A percentile compares a stretch with the other conserved stretches of the same genome.
phyloP scores from a whole-genome alignment of 2,888 invertebrate genomes.

The Harpagoxenus sublaevis region DNA sequence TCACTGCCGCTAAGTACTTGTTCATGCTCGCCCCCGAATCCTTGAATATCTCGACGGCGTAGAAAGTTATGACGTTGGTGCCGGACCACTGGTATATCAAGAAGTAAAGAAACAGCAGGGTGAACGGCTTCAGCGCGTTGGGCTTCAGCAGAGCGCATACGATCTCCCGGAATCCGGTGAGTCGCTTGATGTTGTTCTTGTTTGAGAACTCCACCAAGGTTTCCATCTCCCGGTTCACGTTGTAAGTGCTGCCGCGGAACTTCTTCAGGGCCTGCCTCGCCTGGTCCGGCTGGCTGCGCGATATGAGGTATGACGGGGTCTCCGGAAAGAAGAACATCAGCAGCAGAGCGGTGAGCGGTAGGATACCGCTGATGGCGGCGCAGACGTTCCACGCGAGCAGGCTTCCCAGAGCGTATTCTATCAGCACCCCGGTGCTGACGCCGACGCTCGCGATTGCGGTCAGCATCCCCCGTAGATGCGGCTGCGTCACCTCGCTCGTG shows the following conservation, averaged over 20 bases:
- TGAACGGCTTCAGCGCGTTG: slow-evolving; percentile 89
- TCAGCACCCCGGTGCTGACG: slow-evolving; percentile 91
- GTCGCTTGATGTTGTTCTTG: slow-evolving; percentile 89
- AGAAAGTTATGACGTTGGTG: slow-evolving; percentile 90
- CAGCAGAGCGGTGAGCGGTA: slow-evolving; percentile 89
- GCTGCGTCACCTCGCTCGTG: slow-evolving; percentile 91
- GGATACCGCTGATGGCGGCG: slow-evolving; percentile 89
- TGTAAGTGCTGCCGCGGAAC: slow-evolving; percentile 89
- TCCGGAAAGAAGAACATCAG: slow-evolving; percentile 90
- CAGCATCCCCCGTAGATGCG: slow-evolving; percentile 91
- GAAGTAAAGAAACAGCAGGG: slow-evolving; percentile 89
- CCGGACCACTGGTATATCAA: slow-evolving; percentile 91
- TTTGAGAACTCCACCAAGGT: slow-evolving; percentile 89
- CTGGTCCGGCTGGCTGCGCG: slow-evolving; percentile 88
- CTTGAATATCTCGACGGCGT: slow-evolving; percentile 90
- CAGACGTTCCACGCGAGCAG: slow-evolving; percentile 89
- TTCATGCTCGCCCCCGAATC: slow-evolving; percentile 88
- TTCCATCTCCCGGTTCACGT: slow-evolving; percentile 89
- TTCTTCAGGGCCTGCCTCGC: slow-evolving; percentile 88
- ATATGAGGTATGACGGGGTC: slow-evolving; percentile 91
- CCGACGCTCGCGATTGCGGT: slow-evolving; percentile 91
- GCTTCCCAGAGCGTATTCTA: slow-evolving; percentile 89
- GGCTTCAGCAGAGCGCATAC: slow-evolving; percentile 88
- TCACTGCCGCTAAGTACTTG: slow-evolving; percentile 89
- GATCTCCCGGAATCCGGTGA: slow-evolving; percentile 87